Percentiles rank a stretch among this genome's conserved stretches.
phyloP scores from a whole-genome alignment of 2,888 invertebrate genomes.

The Acrocera orbiculus region DNA sequence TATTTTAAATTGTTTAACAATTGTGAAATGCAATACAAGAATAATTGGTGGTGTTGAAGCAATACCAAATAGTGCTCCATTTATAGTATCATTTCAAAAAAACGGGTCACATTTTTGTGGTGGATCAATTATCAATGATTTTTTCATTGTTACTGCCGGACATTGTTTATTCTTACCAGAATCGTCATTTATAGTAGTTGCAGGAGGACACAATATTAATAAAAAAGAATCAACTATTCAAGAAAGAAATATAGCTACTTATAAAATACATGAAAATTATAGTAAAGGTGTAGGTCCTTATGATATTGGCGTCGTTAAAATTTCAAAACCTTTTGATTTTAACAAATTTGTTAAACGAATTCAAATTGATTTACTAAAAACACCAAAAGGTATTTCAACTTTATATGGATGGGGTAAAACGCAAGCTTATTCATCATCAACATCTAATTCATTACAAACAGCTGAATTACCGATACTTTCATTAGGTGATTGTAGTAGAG shows the following conservation, averaged over 20 bases:
- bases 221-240: conserved; percentile 19
- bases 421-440: conserved; percentile 13
- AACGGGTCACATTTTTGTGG: conserved; percentile 25
- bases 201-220: conserved; percentile 28
- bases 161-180: conserved; percentile 19
- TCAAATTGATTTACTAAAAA: conserved; percentile 21
- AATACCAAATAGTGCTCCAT: conserved; percentile 28
- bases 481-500: conserved; percentile 16
- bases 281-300: conserved; percentile 31
- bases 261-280: conserved; percentile 22
- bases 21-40: too few species aligned
- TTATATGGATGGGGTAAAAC: conserved; percentile 33
- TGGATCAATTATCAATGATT: conserved; percentile 28
- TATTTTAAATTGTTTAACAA: too few species aligned
- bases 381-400: conserved; percentile 20
- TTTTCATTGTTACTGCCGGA: conserved; percentile 30
- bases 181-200: conserved; percentile 16
- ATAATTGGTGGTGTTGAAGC: conserved; percentile 28
- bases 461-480: conserved; percentile 20
- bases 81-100: conserved; percentile 26
- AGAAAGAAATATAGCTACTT: conserved; percentile 19
- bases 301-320: conserved; percentile 37
- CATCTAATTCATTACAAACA: conserved; percentile 21
- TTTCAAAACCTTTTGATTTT: conserved; percentile 16
- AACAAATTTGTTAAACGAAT: conserved; percentile 21